phyloP scores from a whole-genome alignment of 2,797 vertebrate species.

The Loris lydekkerianus region DNA sequence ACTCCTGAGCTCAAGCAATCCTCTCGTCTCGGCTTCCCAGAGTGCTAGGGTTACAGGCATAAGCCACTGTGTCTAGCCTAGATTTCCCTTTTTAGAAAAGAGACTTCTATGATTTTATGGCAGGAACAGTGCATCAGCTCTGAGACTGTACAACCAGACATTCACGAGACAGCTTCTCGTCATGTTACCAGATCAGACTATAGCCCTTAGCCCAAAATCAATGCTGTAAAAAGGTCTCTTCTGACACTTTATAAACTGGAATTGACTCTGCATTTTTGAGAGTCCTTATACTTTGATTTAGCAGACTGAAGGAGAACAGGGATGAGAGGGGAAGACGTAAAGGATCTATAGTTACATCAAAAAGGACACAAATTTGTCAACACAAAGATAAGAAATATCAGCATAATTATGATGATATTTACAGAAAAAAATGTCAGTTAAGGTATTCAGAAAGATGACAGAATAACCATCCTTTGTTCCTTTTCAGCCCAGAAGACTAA shows the following conservation, averaged over 20 bases:
- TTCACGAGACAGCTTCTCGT: not conserved
- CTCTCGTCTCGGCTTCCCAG: too few relatives aligned
- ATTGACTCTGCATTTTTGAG: not conserved
- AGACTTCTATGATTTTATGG: conserved; percentile 24
- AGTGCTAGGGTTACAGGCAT: too few relatives aligned
- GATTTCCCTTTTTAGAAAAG: not conserved
- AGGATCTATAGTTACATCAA: conserved; percentile 85
- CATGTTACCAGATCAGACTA: not conserved
- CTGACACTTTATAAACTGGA: conserved; percentile 9
- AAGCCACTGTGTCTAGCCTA: too few relatives aligned
- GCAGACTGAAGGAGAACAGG: conserved; percentile 90
- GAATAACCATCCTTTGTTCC: conserved; percentile 28
- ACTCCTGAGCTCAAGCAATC: too few relatives aligned
- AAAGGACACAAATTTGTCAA: conserved; percentile 85
- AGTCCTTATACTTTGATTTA: conserved; percentile 81
- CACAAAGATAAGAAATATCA: conserved; percentile 83
- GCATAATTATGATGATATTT: conserved; percentile 69
- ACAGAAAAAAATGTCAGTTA: conserved; percentile 76
- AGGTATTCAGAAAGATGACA: conserved; percentile 59
- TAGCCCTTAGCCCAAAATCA: not conserved
- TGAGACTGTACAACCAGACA: not conserved
- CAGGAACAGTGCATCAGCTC: not conserved
- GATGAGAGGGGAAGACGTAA: conserved; percentile 63
- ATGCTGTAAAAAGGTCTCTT: not conserved
- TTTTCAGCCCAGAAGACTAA: conserved; percentile 80